These are phyloP conservation scores for Drosophila kanapiae DNA, from an alignment of 1,140 invertebrate genomes.

Conservation along the genomic window DNA sequence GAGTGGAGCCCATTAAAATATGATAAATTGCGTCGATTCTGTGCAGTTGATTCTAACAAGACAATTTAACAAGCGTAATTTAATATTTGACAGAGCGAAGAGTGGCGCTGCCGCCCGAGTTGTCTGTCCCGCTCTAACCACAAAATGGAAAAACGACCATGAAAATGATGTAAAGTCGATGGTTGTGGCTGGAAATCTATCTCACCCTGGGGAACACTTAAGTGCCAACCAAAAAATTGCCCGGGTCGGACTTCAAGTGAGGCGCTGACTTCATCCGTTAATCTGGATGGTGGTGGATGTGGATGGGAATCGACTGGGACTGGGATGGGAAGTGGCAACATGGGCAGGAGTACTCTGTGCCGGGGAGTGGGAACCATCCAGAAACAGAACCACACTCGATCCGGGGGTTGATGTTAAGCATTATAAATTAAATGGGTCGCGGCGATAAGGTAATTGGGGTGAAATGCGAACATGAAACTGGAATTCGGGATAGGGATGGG, in stretches of 20 bases:
- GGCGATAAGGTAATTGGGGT: conserved; percentile 84
- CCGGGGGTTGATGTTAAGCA: conserved; percentile 77
- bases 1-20: conserved; percentile 84
- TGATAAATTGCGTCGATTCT: conserved; percentile 85
- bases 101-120: conserved; percentile 23
- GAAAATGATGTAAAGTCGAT: conserved; percentile 82
- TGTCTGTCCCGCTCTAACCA: conserved; percentile 55
- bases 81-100: conserved; percentile 82
- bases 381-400: conserved; percentile 23
- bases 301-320: conserved; percentile 15
- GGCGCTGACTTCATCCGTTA: conserved; percentile 79
- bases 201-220: conserved; percentile 84
- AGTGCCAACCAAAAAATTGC: conserved; percentile 82
- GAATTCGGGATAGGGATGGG: conserved; percentile 1
- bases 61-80: conserved; percentile 85
- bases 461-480: conserved; percentile 73
- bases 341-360: conserved; percentile 4
- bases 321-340: conserved; percentile 16
- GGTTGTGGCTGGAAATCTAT: conserved; percentile 76
- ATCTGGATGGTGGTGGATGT: conserved; percentile 58
- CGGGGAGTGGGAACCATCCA: conserved; percentile 8
- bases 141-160: conserved; percentile 81
- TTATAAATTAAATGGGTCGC: conserved; percentile 84
- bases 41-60: conserved; percentile 84
- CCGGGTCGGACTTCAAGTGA: conserved; percentile 57